These are phyloP conservation scores for Telmatochromis brachygnathus DNA, from an alignment of 2,113 vertebrate genomes.

Conservation along the genomic window DNA sequence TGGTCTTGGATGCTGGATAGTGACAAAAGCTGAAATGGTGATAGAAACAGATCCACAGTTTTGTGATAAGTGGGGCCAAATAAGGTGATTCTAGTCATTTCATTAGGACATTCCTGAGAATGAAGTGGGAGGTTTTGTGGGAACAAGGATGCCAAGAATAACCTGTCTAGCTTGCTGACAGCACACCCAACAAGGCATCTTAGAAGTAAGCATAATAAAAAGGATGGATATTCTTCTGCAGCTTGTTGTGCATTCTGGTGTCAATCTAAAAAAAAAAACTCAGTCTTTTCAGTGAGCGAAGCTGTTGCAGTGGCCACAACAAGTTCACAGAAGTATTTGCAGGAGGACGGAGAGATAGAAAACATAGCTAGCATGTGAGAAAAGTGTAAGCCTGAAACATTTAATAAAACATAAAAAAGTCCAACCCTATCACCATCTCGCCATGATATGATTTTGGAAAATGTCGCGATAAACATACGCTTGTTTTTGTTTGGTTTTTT, in stretches of 20 bases:
- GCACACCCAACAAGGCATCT: neutral
- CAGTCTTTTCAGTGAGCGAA: neutral
- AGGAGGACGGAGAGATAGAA: neutral
- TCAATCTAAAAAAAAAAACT: neutral
- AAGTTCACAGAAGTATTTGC: neutral
- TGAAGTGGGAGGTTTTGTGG: neutral
- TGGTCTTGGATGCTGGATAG: neutral
- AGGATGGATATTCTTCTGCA: neutral
- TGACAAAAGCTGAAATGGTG: neutral
- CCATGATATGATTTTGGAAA: neutral
- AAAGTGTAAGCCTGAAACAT: neutral
- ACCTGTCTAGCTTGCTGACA: neutral
- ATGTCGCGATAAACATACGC: fast-evolving
- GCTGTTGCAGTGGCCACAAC: neutral
- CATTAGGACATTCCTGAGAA: neutral
- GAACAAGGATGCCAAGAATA: neutral
- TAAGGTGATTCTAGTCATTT: neutral
- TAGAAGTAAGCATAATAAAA: neutral
- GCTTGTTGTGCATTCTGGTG: fast-evolving
- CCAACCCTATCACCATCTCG: neutral
- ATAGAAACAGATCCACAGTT: neutral
- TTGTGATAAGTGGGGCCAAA: neutral
- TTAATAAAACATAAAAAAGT: neutral
- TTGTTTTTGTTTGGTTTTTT: neutral
- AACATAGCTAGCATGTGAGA: neutral